Evolutionary conservation across 2,113 vertebrate species (phyloP).

Genomic region (Pipra filicauda): DNA sequence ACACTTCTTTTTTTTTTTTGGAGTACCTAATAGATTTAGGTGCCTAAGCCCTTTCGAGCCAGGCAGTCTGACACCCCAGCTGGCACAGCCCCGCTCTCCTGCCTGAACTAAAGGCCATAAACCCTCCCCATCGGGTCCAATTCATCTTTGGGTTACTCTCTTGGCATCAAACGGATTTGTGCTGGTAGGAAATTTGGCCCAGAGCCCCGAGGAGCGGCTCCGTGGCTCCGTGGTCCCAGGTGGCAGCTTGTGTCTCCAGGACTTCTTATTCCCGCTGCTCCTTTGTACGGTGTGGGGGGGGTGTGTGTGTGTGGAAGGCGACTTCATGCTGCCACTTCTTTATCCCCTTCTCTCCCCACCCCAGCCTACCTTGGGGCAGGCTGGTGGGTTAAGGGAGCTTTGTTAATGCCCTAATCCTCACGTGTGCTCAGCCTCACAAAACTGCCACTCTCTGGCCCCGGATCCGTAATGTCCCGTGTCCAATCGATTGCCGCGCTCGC

Average conservation of each 20-base stretch:
- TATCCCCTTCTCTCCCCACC: background rate
- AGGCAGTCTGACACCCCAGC: background rate
- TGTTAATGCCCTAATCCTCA: constrained; percentile 58
- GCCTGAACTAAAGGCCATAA: background rate
- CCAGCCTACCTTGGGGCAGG: constrained; percentile 39
- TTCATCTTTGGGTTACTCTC: background rate
- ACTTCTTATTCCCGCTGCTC: background rate
- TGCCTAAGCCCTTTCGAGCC: background rate
- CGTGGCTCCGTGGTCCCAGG: background rate
- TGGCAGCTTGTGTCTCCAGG: background rate
- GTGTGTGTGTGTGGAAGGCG: too few relatives aligned
- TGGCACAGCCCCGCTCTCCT: background rate
- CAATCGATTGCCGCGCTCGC: constrained; percentile 57
- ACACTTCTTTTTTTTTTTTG: background rate
- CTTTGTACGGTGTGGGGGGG: background rate
- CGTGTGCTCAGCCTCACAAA: constrained; percentile 48
- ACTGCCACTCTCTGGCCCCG: background rate
- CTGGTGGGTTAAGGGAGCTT: constrained; percentile 43
- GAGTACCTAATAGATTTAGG: background rate
- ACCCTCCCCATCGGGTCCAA: background rate
- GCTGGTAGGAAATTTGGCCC: constrained; percentile 5
- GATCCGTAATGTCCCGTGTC: constrained; percentile 57
- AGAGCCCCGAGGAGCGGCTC: background rate
- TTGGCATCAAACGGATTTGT: background rate
- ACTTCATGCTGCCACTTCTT: background rate